Base-by-base conservation (phyloP, 2,797 vertebrate genomes). In the Sebastes hopkinsi region DNA sequence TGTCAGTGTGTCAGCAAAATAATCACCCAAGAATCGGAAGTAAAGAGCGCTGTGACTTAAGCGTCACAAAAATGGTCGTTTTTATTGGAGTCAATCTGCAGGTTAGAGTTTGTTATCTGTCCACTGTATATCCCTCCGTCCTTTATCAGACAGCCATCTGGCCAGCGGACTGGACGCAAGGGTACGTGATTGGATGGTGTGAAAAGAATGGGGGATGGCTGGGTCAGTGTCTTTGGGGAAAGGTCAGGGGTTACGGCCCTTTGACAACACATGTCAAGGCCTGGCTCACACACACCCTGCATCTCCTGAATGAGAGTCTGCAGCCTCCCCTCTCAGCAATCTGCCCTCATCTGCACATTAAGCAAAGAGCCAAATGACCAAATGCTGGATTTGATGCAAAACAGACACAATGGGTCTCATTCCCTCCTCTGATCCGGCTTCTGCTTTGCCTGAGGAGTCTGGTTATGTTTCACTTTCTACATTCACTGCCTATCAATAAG, bases 141-240 rank as follows among this genome's bases (percentile, higher is more conserved):
- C 88, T 92, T 94, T 92, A 94, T 93, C 92, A 94, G 88, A 94
- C 88, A 88, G 91, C 95, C 95, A 96, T 96, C 95, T 96, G 95
- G 92, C 86, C 88, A 83, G 83, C 87, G 89, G 82, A 84, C 88
- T 82, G 90, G 82, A 87, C 88, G 92, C 89, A 82, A 70, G 84
- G 87, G 55, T 87, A 81, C 75, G 69, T 80, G 93, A 95, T 94
- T 95, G 94, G 91, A 87, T 60, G 83, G 87, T 76, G 89, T 92
- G 86, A 94, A 94, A 93, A 92, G 87, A 86, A 87, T 89, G 89
- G 92, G 88, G 91, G 91, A 56, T 79, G 90, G 88, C 79, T 66
- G 88, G 92, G 92, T 94, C 90, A 93, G 91, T 91, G 92, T 94
- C 93, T 95, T 93, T 92, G 93, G 90, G 82, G 76, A 87, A 79